Conservation (phyloP, 2,113 vertebrate species). For the Rhodinocichla rosea region DNA sequence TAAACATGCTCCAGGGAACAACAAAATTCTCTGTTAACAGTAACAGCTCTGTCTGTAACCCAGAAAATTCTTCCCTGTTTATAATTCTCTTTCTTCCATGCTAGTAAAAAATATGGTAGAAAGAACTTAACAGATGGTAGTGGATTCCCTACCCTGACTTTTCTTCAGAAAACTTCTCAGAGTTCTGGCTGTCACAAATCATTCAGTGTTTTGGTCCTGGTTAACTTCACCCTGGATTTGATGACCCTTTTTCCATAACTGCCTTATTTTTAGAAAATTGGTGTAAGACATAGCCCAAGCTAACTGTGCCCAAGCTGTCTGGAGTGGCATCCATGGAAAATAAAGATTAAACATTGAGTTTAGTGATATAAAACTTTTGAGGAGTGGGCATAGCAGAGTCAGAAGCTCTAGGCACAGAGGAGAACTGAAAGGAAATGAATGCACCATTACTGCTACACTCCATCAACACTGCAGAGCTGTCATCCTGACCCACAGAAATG, state of each 20-base stretch:
- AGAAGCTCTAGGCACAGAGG: not conserved
- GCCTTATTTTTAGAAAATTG: not conserved
- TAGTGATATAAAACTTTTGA: not conserved
- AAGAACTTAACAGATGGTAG: not conserved
- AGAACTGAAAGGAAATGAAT: not conserved
- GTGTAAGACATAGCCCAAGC: not conserved
- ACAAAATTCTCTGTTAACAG: not conserved
- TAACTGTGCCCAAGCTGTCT: not conserved
- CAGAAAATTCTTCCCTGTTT: not conserved
- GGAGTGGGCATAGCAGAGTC: not conserved
- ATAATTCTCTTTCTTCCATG: not conserved
- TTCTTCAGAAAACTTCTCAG: not conserved
- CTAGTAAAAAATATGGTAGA: not conserved
- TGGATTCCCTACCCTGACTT: not conserved
- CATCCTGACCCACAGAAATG: not conserved
- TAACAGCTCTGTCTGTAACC: not conserved
- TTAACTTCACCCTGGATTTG: not conserved
- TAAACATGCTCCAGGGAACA: not conserved
- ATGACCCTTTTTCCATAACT: not conserved
- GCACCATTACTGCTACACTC: accelerated
- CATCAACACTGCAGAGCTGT: not conserved
- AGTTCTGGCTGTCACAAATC: not conserved
- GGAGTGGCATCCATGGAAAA: not conserved
- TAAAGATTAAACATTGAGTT: not conserved
- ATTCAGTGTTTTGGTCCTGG: not conserved